Evolutionary conservation across 2,888 invertebrate genomes (phyloP).

Genomic region (Laspeyria flexula): DNA sequence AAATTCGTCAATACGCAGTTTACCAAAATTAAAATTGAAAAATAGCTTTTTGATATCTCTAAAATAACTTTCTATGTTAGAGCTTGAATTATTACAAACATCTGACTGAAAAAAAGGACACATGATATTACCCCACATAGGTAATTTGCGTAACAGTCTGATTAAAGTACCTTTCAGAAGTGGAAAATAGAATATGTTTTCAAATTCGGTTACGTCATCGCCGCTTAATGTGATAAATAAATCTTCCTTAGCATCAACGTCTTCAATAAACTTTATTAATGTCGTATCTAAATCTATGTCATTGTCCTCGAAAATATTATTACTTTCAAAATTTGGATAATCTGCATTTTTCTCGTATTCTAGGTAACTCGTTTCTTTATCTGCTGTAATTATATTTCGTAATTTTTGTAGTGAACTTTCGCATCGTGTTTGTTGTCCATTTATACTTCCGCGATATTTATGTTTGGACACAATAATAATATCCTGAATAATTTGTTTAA

Average conservation of each 20-base stretch:
- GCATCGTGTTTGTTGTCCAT: slow-evolving; percentile 9
- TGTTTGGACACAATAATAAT: slow-evolving; percentile 4
- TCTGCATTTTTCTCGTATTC: slow-evolving; percentile 9
- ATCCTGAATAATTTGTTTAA: slow-evolving; percentile 5
- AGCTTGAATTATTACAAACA: slow-evolving; percentile 4
- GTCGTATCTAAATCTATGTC: slow-evolving; percentile 8
- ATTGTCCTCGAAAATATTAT: slow-evolving; percentile 8
- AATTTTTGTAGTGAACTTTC: slow-evolving; percentile 6
- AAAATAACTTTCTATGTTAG: slow-evolving; percentile 14
- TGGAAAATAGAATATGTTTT: slow-evolving; percentile 11
- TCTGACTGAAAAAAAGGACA: slow-evolving; percentile 3
- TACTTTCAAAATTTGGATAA: slow-evolving; percentile 9
- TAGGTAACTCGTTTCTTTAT: slow-evolving; percentile 6
- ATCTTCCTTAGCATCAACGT: slow-evolving; percentile 12
- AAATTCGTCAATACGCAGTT: slow-evolving; percentile 18
- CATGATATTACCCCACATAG: slow-evolving; percentile 15
- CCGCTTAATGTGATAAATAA: slow-evolving; percentile 9
- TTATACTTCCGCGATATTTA: slow-evolving; percentile 7
- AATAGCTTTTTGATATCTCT: slow-evolving; percentile 15
- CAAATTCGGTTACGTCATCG: slow-evolving; percentile 10
- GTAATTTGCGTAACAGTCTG: slow-evolving; percentile 12
- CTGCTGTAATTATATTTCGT: slow-evolving; percentile 7
- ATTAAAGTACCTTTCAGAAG: slow-evolving; percentile 9
- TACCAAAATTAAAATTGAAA: slow-evolving; percentile 11
- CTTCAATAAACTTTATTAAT: slow-evolving; percentile 10